These are phyloP conservation scores for Syrphus vitripennis DNA, from an alignment of 2,888 invertebrate species.

Conservation along the genomic window DNA sequence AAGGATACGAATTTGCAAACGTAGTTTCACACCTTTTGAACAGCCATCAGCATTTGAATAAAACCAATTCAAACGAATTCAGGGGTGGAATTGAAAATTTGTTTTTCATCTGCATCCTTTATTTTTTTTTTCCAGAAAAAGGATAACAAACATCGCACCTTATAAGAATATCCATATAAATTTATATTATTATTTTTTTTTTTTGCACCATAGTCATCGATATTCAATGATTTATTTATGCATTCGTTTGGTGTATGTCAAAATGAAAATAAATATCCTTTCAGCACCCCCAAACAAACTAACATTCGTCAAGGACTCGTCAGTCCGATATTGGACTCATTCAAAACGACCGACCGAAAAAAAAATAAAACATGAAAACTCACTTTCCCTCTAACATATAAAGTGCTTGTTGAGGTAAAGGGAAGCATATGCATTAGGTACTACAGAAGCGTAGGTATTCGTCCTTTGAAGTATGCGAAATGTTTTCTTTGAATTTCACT, in stretches of 20 bases:
- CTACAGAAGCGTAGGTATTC: neutral
- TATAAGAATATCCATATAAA: neutral
- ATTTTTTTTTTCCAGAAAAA: too few species aligned
- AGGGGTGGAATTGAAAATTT: slow-evolving; percentile 64
- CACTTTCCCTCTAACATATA: slow-evolving; percentile 43
- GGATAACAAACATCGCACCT: slow-evolving; percentile 53
- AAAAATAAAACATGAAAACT: slow-evolving; percentile 61
- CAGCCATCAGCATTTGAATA: slow-evolving; percentile 67
- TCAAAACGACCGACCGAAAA: slow-evolving; percentile 7
- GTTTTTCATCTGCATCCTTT: slow-evolving; percentile 34
- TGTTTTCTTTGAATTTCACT: slow-evolving; percentile 70
- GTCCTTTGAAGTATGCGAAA: slow-evolving; percentile 68
- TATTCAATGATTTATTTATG: slow-evolving; percentile 64
- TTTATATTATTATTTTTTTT: neutral
- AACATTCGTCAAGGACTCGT: neutral
- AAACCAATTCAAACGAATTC: slow-evolving; percentile 30
- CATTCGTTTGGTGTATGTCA: slow-evolving; percentile 58
- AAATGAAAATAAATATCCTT: slow-evolving; percentile 65
- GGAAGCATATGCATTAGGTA: slow-evolving; percentile 54
- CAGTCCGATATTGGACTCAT: slow-evolving; percentile 34
- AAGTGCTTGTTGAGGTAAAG: slow-evolving; percentile 57
- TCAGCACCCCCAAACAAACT: neutral
- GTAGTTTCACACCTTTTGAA: slow-evolving; percentile 67
- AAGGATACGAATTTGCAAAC: slow-evolving; percentile 63
- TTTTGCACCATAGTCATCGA: slow-evolving; percentile 19